Conservation (phyloP, 2,113 vertebrate species). For the Peromyscus polionotus region DNA sequence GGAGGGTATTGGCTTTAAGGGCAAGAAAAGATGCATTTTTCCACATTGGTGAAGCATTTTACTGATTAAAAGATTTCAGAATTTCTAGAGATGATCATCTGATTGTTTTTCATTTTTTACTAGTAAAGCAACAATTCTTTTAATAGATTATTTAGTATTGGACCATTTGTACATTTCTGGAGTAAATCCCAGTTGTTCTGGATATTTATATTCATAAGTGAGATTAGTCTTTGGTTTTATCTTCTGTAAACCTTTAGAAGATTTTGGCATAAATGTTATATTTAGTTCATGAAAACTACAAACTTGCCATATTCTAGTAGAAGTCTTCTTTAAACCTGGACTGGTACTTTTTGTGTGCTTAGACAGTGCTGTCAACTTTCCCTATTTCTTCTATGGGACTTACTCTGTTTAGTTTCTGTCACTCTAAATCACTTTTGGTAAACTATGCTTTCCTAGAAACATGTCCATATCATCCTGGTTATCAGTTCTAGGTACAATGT, state of each 20-base stretch:
- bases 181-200: neutral
- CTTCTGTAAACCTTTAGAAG: conserved; percentile 23
- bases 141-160: neutral
- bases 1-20: neutral
- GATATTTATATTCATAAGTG: conserved; percentile 35
- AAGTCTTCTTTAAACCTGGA: conserved; percentile 34
- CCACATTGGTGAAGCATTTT: conserved; percentile 12
- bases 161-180: conserved; percentile 14
- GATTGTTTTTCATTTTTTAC: neutral
- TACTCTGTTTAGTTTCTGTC: conserved; percentile 44
- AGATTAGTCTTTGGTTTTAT: conserved; percentile 26
- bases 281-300: conserved; percentile 50
- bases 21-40: neutral
- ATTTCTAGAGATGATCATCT: conserved; percentile 8
- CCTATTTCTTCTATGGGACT: conserved; percentile 56
- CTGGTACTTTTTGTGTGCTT: conserved; percentile 48
- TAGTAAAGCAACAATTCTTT: conserved; percentile 52
- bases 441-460: conserved; percentile 61
- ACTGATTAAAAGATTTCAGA: conserved; percentile 6
- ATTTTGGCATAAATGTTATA: conserved; percentile 25
- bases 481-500: conserved; percentile 9
- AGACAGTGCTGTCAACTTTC: conserved; percentile 32
- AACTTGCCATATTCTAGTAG: conserved; percentile 43
- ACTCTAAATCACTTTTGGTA: conserved; percentile 42
- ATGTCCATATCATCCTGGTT: conserved; percentile 32